Evolutionary conservation across 2,797 vertebrate species (phyloP).

Genomic region (Phataginus tricuspis): DNA sequence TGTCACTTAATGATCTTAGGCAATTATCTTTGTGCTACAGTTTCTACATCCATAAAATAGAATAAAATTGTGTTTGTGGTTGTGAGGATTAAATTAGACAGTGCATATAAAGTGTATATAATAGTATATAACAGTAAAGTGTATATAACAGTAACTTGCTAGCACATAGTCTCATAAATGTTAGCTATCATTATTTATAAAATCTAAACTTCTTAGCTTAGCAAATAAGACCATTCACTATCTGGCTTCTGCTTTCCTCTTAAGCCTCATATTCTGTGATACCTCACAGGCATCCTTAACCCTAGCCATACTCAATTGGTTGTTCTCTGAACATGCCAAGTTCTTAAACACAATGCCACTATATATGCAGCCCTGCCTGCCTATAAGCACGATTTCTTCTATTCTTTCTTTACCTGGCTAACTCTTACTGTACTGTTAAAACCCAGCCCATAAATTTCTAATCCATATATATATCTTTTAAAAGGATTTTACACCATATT

Average conservation of each 20-base stretch:
- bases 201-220: not conserved
- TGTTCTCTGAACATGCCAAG: not conserved
- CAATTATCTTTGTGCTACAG: not conserved
- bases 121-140: not conserved
- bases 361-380: not conserved
- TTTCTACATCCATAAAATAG: not conserved
- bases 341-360: not conserved
- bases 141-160: not conserved
- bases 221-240: not conserved
- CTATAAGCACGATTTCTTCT: not conserved
- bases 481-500: not conserved
- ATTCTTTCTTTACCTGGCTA: not conserved
- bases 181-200: slow-evolving; percentile 4
- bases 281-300: not conserved
- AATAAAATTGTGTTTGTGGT: not conserved
- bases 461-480: not conserved
- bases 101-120: not conserved
- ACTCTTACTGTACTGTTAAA: not conserved
- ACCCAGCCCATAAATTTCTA: not conserved
- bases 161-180: not conserved
- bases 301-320: not conserved
- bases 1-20: not conserved
- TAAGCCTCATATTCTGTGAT: not conserved
- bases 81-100: not conserved
- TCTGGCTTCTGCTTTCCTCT: not conserved